phyloP scores from a whole-genome alignment of 1,140 invertebrate species.

The Dendrolimus kikuchii region DNA sequence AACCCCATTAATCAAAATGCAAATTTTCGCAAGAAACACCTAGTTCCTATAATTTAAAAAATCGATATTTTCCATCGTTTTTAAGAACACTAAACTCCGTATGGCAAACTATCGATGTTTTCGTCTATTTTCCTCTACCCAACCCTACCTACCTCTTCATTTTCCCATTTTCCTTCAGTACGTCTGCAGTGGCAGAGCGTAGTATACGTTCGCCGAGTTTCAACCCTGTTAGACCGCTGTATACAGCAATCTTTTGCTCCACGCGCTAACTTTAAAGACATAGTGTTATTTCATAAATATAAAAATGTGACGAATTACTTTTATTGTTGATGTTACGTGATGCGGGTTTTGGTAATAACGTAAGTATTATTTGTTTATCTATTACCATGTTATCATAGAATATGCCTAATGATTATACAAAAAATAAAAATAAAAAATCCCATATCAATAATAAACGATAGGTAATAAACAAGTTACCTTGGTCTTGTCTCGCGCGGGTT shows the following conservation, averaged over 20 bases:
- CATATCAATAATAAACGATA: no score
- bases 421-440: no score
- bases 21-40: no score
- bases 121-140: constrained; percentile 7
- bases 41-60: no score
- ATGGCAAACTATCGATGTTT: constrained; percentile 18
- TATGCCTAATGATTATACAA: no score
- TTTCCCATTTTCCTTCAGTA: constrained; percentile 53
- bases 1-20: no score
- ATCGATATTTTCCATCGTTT: no score
- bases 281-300: neutral
- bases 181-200: constrained; percentile 16
- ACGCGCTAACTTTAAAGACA: constrained; percentile 4
- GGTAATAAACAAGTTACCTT: no score
- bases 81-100: no score
- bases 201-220: no score
- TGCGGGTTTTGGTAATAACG: constrained; percentile 18
- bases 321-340: constrained; percentile 15
- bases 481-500: no score
- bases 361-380: constrained; percentile 19
- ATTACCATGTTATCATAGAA: no score
- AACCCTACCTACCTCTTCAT: constrained; percentile 40
- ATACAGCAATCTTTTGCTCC: constrained; percentile 3
- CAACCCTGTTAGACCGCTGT: neutral
- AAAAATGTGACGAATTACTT: constrained; percentile 38